phyloP scores from a whole-genome alignment of 1,140 invertebrate genomes.

The Drosophila nigrodunni region DNA sequence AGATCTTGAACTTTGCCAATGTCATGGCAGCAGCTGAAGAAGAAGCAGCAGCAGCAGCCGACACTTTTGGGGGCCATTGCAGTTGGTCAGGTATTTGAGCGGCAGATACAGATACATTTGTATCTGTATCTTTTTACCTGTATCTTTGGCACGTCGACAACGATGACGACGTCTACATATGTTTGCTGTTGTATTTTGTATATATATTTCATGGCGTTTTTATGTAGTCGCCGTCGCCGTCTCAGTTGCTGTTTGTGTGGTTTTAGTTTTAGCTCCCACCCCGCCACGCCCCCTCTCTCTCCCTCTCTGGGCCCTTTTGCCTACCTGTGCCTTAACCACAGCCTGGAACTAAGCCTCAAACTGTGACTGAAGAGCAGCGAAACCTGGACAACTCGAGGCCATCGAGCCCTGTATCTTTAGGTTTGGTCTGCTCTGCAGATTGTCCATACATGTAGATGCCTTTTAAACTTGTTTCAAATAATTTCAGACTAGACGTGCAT shows the following conservation, averaged over 20 bases:
- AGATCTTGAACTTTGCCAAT: conserved; percentile 67
- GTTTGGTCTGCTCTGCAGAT: conserved; percentile 46
- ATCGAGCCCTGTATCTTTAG: conserved; percentile 21
- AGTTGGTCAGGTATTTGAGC: conserved; percentile 55
- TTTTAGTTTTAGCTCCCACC: conserved; percentile 59
- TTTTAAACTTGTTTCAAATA: conserved; percentile 82
- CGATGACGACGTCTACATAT: conserved; percentile 73
- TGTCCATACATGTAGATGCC: conserved; percentile 57
- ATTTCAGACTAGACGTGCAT: conserved; percentile 82
- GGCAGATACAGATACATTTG: conserved; percentile 72
- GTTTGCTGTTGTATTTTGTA: conserved; percentile 71
- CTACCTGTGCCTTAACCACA: conserved; percentile 27
- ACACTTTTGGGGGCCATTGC: conserved; percentile 64
- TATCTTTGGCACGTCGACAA: conserved; percentile 75
- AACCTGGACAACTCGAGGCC: conserved; percentile 11
- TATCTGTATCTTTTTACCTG: conserved; percentile 80
- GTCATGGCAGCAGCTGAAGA: conserved; percentile 41
- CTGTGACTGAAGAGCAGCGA: conserved; percentile 4
- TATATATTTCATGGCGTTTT: conserved; percentile 71
- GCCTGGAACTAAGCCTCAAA: conserved; percentile 6
- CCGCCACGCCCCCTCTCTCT: not conserved
- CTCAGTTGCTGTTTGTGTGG: conserved; percentile 43
- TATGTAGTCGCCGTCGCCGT: conserved; percentile 56
- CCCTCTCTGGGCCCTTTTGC: conserved; percentile 53
- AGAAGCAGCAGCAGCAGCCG: conserved; percentile 5